phyloP scores from a whole-genome alignment of 2,113 vertebrate species.

The Anarhynchus alexandrinus region DNA sequence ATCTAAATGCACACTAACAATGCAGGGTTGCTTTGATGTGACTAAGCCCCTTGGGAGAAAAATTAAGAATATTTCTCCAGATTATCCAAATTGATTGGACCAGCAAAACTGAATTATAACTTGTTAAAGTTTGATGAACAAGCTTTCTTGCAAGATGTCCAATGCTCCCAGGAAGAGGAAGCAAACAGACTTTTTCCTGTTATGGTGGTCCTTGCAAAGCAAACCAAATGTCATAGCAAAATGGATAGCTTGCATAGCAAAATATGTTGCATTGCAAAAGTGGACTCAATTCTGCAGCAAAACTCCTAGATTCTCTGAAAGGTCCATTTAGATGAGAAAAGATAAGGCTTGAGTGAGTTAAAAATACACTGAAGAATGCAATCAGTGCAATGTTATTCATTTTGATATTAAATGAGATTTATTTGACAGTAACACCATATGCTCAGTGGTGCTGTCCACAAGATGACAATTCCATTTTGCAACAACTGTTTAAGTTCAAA shows the following conservation, averaged over 20 bases:
- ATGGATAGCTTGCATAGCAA: background rate
- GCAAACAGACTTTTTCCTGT: background rate
- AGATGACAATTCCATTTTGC: constrained; percentile 55
- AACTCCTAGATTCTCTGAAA: background rate
- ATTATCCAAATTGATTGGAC: background rate
- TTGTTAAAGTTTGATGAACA: background rate
- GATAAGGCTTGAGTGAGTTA: constrained; percentile 21
- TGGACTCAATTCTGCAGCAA: background rate
- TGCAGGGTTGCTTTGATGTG: background rate
- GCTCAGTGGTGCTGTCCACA: constrained; percentile 48
- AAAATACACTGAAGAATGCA: constrained; percentile 7
- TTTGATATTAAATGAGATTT: constrained; percentile 48
- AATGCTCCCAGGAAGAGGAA: background rate
- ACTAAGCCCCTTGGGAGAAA: background rate
- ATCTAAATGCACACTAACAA: background rate
- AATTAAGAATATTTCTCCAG: background rate
- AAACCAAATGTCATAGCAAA: background rate
- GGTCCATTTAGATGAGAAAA: constrained; percentile 33
- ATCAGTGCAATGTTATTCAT: constrained; percentile 7
- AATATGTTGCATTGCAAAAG: background rate
- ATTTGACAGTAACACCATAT: constrained; percentile 60
- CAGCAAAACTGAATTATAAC: background rate
- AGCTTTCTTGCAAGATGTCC: background rate
- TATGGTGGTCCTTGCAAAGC: background rate
- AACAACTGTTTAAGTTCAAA: constrained; percentile 59